Conservation (phyloP, 2,113 vertebrate genomes). For the Blennius ocellaris region DNA sequence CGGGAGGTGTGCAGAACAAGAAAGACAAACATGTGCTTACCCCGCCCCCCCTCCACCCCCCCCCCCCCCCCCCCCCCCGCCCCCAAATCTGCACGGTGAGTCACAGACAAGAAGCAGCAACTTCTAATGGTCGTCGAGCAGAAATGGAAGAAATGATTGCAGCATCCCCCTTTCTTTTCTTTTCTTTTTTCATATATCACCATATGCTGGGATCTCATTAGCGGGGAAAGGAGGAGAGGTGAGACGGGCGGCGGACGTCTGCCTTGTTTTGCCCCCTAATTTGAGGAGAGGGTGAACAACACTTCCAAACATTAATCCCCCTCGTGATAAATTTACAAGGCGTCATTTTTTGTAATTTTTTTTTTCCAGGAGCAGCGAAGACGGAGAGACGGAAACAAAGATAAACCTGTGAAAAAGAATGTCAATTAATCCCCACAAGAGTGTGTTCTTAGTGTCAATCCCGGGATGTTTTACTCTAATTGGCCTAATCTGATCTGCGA, state of each 20-base stretch:
- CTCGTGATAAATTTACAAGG: slow-evolving; percentile 63
- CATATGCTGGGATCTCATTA: slow-evolving; percentile 74
- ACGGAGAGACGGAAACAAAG: slow-evolving; percentile 28
- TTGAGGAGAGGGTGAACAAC: slow-evolving; percentile 45
- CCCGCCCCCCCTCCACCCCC: slow-evolving; percentile 9
- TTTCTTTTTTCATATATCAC: slow-evolving; percentile 30
- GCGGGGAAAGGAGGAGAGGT: slow-evolving; percentile 38
- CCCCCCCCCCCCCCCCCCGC: not conserved
- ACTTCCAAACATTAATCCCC: slow-evolving; percentile 62
- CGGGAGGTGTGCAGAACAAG: slow-evolving; percentile 37
- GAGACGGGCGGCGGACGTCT: slow-evolving; percentile 48
- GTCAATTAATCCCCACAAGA: slow-evolving; percentile 33
- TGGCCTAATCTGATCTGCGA: slow-evolving; percentile 51
- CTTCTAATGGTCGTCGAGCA: slow-evolving; percentile 50
- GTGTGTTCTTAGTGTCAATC: slow-evolving; percentile 42
- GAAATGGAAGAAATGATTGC: slow-evolving; percentile 61
- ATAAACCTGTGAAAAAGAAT: slow-evolving; percentile 32
- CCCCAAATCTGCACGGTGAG: slow-evolving; percentile 29
- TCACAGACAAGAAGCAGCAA: slow-evolving; percentile 49
- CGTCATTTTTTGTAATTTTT: slow-evolving; percentile 65
- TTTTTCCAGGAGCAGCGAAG: slow-evolving; percentile 26
- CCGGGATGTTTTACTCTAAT: slow-evolving; percentile 50
- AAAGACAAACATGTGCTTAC: slow-evolving; percentile 34
- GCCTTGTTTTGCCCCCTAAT: slow-evolving; percentile 64
- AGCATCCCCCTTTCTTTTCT: slow-evolving; percentile 7